These are phyloP conservation scores for Lucifuga dentata DNA, from an alignment of 2,113 vertebrate genomes.

Conservation along the genomic window DNA sequence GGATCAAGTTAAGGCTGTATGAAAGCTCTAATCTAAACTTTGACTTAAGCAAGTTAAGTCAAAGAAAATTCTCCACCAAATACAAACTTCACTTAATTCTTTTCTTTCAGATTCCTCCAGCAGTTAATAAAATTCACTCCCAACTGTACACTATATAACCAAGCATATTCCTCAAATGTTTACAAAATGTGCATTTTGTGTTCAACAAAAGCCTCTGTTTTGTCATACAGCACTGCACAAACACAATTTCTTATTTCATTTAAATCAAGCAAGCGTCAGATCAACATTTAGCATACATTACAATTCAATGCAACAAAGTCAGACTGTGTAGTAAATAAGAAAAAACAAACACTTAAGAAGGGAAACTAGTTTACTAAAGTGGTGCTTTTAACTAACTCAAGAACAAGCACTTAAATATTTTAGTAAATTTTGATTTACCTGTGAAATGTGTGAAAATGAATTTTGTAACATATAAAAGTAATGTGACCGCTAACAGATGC, in stretches of 20 bases:
- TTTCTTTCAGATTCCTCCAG: conserved; percentile 25
- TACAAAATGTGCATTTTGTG: conserved; percentile 20
- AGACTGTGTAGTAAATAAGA: conserved; percentile 42
- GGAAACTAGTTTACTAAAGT: neutral
- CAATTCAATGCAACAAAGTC: conserved; percentile 50
- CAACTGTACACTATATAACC: neutral
- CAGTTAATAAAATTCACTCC: neutral
- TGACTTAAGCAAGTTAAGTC: too few species aligned
- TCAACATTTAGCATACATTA: conserved; percentile 36
- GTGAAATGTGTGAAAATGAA: conserved; percentile 10
- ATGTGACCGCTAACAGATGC: neutral
- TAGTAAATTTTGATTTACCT: conserved; percentile 30
- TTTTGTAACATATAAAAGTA: neutral
- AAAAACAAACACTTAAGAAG: neutral
- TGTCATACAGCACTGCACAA: conserved; percentile 46
- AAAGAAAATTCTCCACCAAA: conserved; percentile 24
- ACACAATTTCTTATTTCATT: conserved; percentile 27
- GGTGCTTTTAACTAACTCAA: conserved; percentile 5
- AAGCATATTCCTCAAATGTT: neutral
- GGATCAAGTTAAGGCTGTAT: conserved; percentile 50
- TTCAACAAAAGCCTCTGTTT: conserved; percentile 26
- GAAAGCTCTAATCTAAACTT: conserved; percentile 47
- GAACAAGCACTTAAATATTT: neutral
- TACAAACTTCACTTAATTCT: conserved; percentile 13
- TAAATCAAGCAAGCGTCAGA: conserved; percentile 51